These are phyloP conservation scores for Hyposmocoma kahamanoa DNA, from an alignment of 1,140 invertebrate species.

Conservation along the genomic window DNA sequence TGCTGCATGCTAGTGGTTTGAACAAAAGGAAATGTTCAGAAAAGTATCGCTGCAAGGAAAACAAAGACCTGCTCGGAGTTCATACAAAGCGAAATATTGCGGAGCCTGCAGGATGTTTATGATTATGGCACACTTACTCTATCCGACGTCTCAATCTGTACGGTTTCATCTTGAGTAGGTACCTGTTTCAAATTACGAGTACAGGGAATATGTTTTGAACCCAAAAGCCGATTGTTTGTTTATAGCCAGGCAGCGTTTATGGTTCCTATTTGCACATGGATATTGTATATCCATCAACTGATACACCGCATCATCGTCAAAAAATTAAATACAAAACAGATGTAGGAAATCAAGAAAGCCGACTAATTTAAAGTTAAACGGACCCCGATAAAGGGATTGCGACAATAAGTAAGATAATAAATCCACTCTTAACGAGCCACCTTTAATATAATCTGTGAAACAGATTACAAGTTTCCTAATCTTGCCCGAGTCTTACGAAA, in stretches of 20 bases:
- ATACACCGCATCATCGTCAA: not conserved
- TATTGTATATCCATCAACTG: not conserved
- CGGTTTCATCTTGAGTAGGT: conserved; percentile 42
- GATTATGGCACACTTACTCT: conserved; percentile 58
- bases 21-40: conserved; percentile 65
- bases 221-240: too few relatives aligned
- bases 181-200: conserved; percentile 17
- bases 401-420: conserved; percentile 14
- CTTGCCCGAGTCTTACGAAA: conserved; percentile 16
- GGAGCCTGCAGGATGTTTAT: conserved; percentile 56
- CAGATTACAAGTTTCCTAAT: conserved; percentile 27
- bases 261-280: too few relatives aligned
- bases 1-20: conserved; percentile 47
- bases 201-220: too few relatives aligned
- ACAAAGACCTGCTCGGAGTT: conserved; percentile 60
- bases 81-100: conserved; percentile 64
- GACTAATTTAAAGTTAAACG: not conserved
- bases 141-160: conserved; percentile 55
- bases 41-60: conserved; percentile 61
- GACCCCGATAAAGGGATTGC: not conserved
- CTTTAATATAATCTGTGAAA: conserved; percentile 18
- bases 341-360: too few relatives aligned
- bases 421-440: conserved; percentile 23
- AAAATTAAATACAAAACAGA: too few relatives aligned
- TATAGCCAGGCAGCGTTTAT: too few relatives aligned